These are phyloP conservation scores for Muscina levida DNA, from an alignment of 2,888 invertebrate genomes.

Conservation along the genomic window DNA sequence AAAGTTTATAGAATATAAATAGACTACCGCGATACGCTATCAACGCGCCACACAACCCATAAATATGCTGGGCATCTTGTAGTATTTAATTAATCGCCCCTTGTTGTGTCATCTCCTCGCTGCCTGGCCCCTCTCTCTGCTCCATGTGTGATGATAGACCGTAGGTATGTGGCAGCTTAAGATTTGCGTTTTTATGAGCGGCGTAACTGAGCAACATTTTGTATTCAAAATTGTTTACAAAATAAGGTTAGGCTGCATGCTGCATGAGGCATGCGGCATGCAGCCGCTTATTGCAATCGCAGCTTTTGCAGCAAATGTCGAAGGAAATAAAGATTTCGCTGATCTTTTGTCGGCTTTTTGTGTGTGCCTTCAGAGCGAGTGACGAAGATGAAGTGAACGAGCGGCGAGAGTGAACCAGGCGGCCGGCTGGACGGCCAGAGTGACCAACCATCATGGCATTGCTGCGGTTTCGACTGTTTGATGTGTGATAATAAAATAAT, in stretches of 20 bases:
- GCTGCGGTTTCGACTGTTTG: slow-evolving; percentile 58
- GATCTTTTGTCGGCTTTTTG: slow-evolving; percentile 64
- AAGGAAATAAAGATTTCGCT: slow-evolving; percentile 34
- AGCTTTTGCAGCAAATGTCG: neutral
- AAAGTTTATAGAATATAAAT: too few species aligned
- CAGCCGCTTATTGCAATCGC: slow-evolving; percentile 3
- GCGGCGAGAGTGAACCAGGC: neutral
- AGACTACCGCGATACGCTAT: too few species aligned
- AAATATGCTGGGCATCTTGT: slow-evolving; percentile 53
- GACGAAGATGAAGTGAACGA: neutral
- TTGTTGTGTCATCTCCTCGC: too few species aligned
- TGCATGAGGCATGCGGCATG: too few species aligned
- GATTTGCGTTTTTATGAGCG: slow-evolving; percentile 21
- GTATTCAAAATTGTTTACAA: slow-evolving; percentile 58
- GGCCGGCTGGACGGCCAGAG: neutral
- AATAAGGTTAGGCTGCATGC: too few species aligned
- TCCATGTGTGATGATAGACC: too few species aligned
- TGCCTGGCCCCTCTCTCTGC: too few species aligned
- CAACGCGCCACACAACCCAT: slow-evolving; percentile 19
- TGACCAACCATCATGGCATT: neutral
- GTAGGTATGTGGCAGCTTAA: too few species aligned
- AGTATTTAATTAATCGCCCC: slow-evolving; percentile 25
- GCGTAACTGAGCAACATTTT: slow-evolving; percentile 34
- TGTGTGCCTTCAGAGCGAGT: slow-evolving; percentile 7
- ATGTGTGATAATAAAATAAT: slow-evolving; percentile 67